Evolutionary conservation across 2,113 vertebrate genomes (phyloP), one percentile per base, ranked within the genome.

Genomic region (Eulacestoma nigropectus): DNA sequence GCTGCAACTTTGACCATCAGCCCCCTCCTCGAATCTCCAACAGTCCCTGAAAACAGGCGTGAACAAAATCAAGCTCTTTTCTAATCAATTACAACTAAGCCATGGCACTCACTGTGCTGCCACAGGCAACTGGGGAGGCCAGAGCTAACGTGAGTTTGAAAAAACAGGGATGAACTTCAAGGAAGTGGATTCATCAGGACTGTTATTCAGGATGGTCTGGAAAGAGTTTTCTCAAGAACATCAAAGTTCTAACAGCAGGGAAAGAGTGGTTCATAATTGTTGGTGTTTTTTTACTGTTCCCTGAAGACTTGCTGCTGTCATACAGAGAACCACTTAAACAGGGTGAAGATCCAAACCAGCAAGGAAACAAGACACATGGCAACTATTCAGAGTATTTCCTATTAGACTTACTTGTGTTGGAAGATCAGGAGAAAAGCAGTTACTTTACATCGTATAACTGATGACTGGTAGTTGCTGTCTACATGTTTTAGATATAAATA

Each of bases 21-120:
- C 7, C 10, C 17, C 23, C 10, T 13, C 30, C 10, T 1, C 7
- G 5, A 27, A 37, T 18, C 62, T 88, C 1, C 0, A 55, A 35
- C 7, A 47, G n/a, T 22, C 39, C 46, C 42, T 62, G 46, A 70
- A 90, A 85, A 85, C 0, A 9, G 63, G 10, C 0, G 0, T 15
- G 33, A 79, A 50, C 33, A 72, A 50, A 78, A 37, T 12, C 14
- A 59, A 55, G 30, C 33, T 70, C 2, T 56, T 85, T 74, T 35
- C 65, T 70, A 29, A 29, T 30, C 0, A 2, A 15, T 39, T 52
- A 15, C 0, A 0, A n/a, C 49, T 59, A 26, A 57, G 16, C 25
- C 37, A 41, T 14, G 52, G 39, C 19, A 27, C 42, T 81, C 39
- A 12, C 19, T 68, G 63, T 76, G 13, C 55, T 65, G 18, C 64